These are phyloP conservation scores for Acrobasis consociella DNA, from an alignment of 2,888 invertebrate species.

Conservation along the genomic window DNA sequence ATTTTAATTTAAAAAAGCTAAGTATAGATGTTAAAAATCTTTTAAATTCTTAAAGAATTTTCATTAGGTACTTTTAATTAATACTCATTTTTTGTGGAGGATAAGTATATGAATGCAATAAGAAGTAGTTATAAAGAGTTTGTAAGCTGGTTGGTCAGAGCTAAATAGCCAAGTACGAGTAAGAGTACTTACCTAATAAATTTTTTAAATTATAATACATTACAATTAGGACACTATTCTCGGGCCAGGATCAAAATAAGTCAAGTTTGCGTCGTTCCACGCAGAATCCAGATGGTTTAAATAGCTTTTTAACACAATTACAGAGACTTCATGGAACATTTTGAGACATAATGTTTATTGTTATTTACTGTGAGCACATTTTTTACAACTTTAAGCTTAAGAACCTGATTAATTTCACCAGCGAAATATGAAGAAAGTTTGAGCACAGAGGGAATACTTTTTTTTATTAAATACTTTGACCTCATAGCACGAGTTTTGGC, in stretches of 20 bases:
- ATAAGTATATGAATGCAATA: too few species aligned
- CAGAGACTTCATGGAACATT: constrained; percentile 33
- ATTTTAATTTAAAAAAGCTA: too few species aligned
- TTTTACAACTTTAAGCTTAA: constrained; percentile 11
- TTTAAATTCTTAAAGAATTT: too few species aligned
- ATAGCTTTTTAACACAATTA: constrained; percentile 53
- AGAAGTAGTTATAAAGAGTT: too few species aligned
- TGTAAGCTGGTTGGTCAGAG: too few species aligned
- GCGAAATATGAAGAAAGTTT: constrained; percentile 15
- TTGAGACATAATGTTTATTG: constrained; percentile 34
- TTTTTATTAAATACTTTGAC: constrained; percentile 12
- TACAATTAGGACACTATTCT: constrained; percentile 14
- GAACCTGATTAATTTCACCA: constrained; percentile 9
- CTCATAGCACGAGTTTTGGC: background rate
- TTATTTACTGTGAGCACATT: constrained; percentile 23
- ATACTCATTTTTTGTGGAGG: too few species aligned
- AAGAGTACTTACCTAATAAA: too few species aligned
- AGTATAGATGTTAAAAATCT: too few species aligned
- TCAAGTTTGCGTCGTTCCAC: constrained; percentile 25
- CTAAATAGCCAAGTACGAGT: too few species aligned
- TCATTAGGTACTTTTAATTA: too few species aligned
- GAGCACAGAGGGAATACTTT: constrained; percentile 4
- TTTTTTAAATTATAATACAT: background rate
- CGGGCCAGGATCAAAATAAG: constrained; percentile 10
- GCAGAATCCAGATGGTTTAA: constrained; percentile 51